These are phyloP conservation scores for Bellardia pandia DNA, from an alignment of 2,888 invertebrate genomes.

Conservation along the genomic window DNA sequence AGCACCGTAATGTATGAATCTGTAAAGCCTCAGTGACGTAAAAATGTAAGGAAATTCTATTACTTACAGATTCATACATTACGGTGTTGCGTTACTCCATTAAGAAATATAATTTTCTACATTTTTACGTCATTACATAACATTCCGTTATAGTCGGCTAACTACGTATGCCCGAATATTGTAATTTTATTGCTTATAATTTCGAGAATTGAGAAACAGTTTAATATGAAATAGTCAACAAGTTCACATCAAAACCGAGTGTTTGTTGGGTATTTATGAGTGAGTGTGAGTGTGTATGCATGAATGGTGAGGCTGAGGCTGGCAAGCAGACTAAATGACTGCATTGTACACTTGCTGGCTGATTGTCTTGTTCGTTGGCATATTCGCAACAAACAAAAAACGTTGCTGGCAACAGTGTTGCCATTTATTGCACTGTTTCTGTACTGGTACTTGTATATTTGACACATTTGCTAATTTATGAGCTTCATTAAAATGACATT, in stretches of 20 bases:
- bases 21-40: no score
- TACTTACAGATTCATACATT: no score
- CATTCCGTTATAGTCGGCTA: no score
- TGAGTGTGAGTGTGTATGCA: not conserved
- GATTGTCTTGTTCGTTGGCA: conserved; percentile 12
- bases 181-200: no score
- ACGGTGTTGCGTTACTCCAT: no score
- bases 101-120: no score
- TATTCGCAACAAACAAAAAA: conserved; percentile 25
- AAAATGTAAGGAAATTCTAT: no score
- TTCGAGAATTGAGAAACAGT: no score
- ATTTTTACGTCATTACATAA: no score
- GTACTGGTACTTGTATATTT: conserved; percentile 67
- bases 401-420: conserved; percentile 72
- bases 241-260: not conserved
- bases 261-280: conserved; percentile 2
- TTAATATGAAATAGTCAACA: no score
- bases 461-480: conserved; percentile 74
- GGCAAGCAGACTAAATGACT: conserved; percentile 31
- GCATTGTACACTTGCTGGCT: conserved; percentile 41
- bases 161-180: no score
- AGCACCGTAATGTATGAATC: no score
- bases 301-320: not conserved
- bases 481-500: conserved; percentile 75
- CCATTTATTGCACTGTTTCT: conserved; percentile 68